These are phyloP conservation scores for Tor tambroides DNA, from an alignment of 2,113 vertebrate species.

Conservation along the genomic window DNA sequence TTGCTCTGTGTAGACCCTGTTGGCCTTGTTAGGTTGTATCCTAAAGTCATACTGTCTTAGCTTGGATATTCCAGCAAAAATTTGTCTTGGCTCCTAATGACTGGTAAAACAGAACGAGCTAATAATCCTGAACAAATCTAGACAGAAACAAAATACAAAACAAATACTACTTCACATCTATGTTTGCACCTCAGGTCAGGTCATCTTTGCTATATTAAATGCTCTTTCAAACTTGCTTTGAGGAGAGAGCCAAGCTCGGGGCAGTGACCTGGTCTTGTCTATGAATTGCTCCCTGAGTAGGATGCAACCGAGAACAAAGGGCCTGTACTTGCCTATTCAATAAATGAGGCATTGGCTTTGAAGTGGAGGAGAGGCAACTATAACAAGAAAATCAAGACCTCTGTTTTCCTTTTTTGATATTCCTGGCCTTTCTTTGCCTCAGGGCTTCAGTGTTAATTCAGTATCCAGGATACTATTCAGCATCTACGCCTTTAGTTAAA, in stretches of 20 bases:
- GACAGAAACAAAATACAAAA: not conserved
- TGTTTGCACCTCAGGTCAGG: not conserved
- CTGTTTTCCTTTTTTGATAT: conserved; percentile 62
- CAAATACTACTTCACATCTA: not conserved
- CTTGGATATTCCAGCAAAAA: not conserved
- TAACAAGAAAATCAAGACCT: conserved; percentile 63
- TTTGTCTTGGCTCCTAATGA: not conserved
- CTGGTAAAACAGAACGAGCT: not conserved
- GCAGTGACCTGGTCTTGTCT: not conserved
- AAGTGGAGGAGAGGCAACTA: conserved; percentile 68
- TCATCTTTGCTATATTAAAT: not conserved
- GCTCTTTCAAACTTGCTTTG: not conserved
- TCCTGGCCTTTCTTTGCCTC: conserved; percentile 61
- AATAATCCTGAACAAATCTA: not conserved
- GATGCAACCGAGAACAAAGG: conserved; percentile 17
- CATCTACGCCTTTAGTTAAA: conserved; percentile 23
- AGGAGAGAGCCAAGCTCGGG: not conserved
- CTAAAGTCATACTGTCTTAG: not conserved
- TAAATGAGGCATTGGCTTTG: conserved; percentile 63
- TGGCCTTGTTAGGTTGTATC: conserved; percentile 15
- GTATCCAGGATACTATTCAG: conserved; percentile 55
- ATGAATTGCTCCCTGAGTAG: not conserved
- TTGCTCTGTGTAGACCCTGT: not conserved
- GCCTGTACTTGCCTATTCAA: conserved; percentile 19
- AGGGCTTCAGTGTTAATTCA: conserved; percentile 47